phyloP scores from a whole-genome alignment of 2,113 vertebrate genomes.

The Scartelaos histophorus region DNA sequence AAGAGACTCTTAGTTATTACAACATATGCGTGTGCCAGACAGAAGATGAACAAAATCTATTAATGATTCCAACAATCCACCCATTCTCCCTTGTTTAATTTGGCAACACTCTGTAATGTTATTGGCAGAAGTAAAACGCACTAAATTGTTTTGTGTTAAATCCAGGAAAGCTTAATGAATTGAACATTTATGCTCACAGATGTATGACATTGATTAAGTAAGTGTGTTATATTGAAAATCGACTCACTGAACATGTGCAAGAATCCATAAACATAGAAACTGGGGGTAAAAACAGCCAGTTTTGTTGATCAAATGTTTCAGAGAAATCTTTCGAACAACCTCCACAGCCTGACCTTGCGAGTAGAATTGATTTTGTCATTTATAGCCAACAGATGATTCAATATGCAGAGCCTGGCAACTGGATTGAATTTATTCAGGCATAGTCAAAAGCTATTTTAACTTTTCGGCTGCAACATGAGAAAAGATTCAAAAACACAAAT shows the following conservation, averaged over 20 bases:
- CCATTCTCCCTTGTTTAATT: slow-evolving; percentile 6
- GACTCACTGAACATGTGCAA: not conserved
- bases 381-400: slow-evolving; percentile 8
- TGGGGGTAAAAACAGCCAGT: slow-evolving; percentile 2
- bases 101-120: not conserved
- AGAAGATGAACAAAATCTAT: slow-evolving; percentile 1
- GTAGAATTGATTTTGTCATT: slow-evolving; percentile 8
- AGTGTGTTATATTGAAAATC: slow-evolving; percentile 5
- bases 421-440: slow-evolving; percentile 2
- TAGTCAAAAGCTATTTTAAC: slow-evolving; percentile 2
- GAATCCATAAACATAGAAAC: not conserved
- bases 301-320: slow-evolving; percentile 5
- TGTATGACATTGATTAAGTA: not conserved
- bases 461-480: not conserved
- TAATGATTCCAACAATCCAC: slow-evolving; percentile 1
- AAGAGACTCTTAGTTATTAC: not conserved
- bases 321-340: not conserved
- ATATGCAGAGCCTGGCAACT: slow-evolving; percentile 2
- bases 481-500: not conserved
- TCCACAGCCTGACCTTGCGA: slow-evolving; percentile 3
- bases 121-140: not conserved
- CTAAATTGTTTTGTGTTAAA: slow-evolving; percentile 2
- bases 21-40: not conserved
- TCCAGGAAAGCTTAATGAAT: not conserved
- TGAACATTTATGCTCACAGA: not conserved